Evolutionary conservation across 2,888 invertebrate genomes (phyloP), one percentile per base, ranked within the genome.

Genomic region (Drosophila suboccidentalis): DNA sequence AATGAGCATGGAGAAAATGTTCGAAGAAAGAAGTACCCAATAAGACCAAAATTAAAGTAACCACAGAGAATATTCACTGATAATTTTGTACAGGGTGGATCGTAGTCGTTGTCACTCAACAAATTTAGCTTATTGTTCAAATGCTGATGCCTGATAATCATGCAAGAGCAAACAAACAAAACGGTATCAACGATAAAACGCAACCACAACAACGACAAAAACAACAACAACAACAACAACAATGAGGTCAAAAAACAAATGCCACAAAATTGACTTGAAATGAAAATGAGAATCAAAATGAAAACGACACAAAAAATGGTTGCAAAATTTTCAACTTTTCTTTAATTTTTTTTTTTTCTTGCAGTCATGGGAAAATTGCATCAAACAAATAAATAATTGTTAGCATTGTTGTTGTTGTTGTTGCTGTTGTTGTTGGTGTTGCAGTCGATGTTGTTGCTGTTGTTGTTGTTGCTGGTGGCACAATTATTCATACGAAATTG

Each of bases 401-500:
- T 63, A 41, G 3, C 47, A 51, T 58, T 65, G 50, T 10, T 38
- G 46, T 15, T 46, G 5, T 19, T 0, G 34, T 41, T 57, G 41
- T 34, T 41, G 68, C 26, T 41, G 68, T 29, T 57, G 29, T 22
- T 26, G 8, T 19, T 61, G 54, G 15, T 50, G 51, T 6, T 55
- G 36, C n/a, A 39, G 53, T 36, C 13, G 4, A 13, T 0, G 36
- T 41, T 57, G 41, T 34, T 41, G 68, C 19, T 41, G 68, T 29
- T 57, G 46, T n/a, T 38, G 32, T 9, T 54, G 59, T 9, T 65
- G n/a, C 15, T 55, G 34, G 3, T 47, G 64, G 43, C 51, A 61
- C 63, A 67, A 73, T 77, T 74, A 80, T 70, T 43, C 62, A 62
- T 34, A 60, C 68, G 63, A 47, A 74, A 63, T 75, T 75, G 71